Evolutionary conservation across 2,797 vertebrate species (phyloP).

Genomic region (Clarias platycephalus): DNA sequence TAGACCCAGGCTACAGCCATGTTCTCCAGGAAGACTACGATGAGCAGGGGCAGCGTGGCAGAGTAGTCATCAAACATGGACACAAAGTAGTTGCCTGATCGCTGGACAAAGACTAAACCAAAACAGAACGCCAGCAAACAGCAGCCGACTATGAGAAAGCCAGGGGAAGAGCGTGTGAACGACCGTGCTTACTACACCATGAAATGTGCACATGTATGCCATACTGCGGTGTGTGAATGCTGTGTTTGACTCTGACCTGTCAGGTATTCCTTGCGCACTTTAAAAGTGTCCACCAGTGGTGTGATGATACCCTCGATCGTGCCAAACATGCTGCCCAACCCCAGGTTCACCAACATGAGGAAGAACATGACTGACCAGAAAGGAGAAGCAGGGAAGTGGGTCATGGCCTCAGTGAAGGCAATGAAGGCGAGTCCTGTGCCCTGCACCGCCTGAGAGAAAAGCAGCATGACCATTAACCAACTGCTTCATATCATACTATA

Average conservation of each 20-base stretch:
- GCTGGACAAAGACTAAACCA: conserved; percentile 93
- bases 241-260: conserved; percentile 77
- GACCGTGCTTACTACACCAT: background rate
- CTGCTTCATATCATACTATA: background rate
- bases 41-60: conserved; percentile 90
- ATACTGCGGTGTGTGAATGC: background rate
- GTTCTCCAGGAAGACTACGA: conserved; percentile 93
- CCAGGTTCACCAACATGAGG: conserved; percentile 95
- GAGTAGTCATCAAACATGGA: conserved; percentile 98
- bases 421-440: conserved; percentile 97
- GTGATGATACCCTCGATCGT: conserved; percentile 97
- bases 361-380: conserved; percentile 99
- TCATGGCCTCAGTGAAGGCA: conserved; percentile 98
- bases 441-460: conserved; percentile 83
- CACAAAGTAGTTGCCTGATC: conserved; percentile 96
- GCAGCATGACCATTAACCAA: background rate
- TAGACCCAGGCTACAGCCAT: conserved; percentile 89
- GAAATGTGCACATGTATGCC: background rate
- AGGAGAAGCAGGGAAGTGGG: conserved; percentile 93
- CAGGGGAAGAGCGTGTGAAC: background rate
- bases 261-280: conserved; percentile 92
- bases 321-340: conserved; percentile 97
- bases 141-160: conserved; percentile 80
- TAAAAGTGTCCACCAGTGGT: conserved; percentile 91
- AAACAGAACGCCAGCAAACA: conserved; percentile 88